Conservation (phyloP, 1,140 invertebrate species). For the Aphis gossypii region DNA sequence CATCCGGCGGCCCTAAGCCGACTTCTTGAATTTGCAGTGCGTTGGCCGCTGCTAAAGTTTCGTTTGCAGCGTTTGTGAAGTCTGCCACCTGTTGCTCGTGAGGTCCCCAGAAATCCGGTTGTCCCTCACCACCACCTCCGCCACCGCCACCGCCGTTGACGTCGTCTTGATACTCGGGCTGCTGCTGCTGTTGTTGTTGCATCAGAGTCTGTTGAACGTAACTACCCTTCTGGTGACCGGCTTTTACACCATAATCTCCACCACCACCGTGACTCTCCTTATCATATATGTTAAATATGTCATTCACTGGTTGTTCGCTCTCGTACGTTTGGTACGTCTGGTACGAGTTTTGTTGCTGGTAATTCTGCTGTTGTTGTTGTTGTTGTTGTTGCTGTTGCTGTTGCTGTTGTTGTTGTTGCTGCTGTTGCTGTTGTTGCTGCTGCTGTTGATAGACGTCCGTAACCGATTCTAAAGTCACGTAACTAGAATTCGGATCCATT, state of each 20-base stretch:
- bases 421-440: conserved; percentile 35
- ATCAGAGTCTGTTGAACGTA: conserved; percentile 17
- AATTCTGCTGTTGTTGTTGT: background rate
- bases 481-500: conserved; percentile 19
- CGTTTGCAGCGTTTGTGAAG: conserved; percentile 7
- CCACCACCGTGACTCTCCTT: background rate
- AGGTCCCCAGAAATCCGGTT: conserved; percentile 33
- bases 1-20: background rate
- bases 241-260: background rate
- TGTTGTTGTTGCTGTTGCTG: background rate
- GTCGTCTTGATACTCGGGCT: conserved; percentile 32
- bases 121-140: background rate
- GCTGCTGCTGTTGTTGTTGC: conserved; percentile 38
- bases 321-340: conserved; percentile 46
- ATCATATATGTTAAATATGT: conserved; percentile 42
- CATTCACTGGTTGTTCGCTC: background rate
- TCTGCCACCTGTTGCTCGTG: conserved; percentile 33
- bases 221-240: background rate
- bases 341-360: conserved; percentile 33
- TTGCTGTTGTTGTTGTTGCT: background rate
- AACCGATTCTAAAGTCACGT: conserved; percentile 8
- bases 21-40: conserved; percentile 33
- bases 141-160: background rate
- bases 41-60: conserved; percentile 27
- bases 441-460: conserved; percentile 38